Evolutionary conservation across 2,113 vertebrate species (phyloP).

Genomic region (Colinus virginianus): DNA sequence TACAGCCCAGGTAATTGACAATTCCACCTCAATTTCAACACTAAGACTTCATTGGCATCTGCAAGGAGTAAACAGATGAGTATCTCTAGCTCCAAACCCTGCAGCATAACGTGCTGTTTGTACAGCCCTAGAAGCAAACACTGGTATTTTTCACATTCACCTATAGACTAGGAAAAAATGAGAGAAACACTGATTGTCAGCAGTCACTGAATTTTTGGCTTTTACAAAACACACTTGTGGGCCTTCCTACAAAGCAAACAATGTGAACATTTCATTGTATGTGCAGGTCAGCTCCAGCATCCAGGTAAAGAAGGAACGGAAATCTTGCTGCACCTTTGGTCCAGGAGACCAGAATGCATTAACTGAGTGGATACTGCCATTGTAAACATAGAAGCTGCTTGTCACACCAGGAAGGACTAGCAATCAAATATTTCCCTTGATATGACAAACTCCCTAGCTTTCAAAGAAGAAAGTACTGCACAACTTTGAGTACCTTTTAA

Average conservation of each 20-base stretch:
- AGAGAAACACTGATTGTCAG: background rate
- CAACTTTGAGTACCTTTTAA: background rate
- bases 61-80: background rate
- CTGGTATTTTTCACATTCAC: background rate
- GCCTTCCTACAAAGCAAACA: slow-evolving; percentile 7
- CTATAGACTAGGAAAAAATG: slow-evolving; percentile 37
- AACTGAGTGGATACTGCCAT: background rate
- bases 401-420: background rate
- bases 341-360: background rate
- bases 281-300: background rate
- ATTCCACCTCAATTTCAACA: slow-evolving; percentile 14
- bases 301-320: background rate
- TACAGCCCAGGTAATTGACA: background rate
- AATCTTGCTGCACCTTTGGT: background rate
- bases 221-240: background rate
- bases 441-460: background rate
- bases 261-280: background rate
- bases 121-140: background rate
- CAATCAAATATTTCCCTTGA: background rate
- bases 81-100: slow-evolving; percentile 7
- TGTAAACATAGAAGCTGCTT: background rate
- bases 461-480: background rate
- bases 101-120: background rate
- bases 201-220: background rate
- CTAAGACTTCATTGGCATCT: background rate